A percentile compares a stretch with the other conserved stretches of the same genome.
phyloP scores from a whole-genome alignment of 2,888 invertebrate species.

The Macrosiphum euphorbiae region DNA sequence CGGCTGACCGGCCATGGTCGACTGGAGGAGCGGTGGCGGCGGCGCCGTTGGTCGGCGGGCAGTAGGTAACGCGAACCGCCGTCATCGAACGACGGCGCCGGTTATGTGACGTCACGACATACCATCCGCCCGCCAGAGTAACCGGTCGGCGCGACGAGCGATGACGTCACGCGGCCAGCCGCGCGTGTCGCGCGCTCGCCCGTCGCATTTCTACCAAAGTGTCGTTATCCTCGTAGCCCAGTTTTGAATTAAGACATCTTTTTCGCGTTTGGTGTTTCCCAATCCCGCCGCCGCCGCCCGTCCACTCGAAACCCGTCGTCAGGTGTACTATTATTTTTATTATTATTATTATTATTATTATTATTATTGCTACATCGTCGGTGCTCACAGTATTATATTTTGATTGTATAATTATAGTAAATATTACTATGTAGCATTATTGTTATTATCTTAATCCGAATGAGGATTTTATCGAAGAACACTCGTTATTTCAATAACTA shows the following conservation, averaged over 20 bases:
- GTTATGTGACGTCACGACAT: neutral
- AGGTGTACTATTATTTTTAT: neutral
- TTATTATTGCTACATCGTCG: neutral
- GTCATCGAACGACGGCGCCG: neutral
- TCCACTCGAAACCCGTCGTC: neutral
- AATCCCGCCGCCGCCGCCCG: neutral
- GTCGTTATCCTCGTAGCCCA: slow-evolving; percentile 45
- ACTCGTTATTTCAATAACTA: neutral
- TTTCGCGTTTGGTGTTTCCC: neutral
- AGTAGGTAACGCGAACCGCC: neutral
- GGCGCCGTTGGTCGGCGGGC: neutral
- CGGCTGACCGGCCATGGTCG: neutral
- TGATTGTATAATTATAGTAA: neutral
- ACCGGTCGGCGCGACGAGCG: neutral
- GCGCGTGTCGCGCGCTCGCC: neutral
- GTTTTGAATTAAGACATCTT: slow-evolving; percentile 11
- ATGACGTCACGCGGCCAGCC: neutral
- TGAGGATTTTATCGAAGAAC: neutral
- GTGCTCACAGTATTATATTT: neutral
- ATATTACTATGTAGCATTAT: neutral
- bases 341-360: no score
- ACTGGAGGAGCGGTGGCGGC: neutral
- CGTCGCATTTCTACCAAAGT: neutral
- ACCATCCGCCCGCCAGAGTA: neutral
- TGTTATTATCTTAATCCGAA: neutral